Base-by-base conservation (phyloP, 2,888 invertebrate species). In the Carpatolechia fugitivella region DNA sequence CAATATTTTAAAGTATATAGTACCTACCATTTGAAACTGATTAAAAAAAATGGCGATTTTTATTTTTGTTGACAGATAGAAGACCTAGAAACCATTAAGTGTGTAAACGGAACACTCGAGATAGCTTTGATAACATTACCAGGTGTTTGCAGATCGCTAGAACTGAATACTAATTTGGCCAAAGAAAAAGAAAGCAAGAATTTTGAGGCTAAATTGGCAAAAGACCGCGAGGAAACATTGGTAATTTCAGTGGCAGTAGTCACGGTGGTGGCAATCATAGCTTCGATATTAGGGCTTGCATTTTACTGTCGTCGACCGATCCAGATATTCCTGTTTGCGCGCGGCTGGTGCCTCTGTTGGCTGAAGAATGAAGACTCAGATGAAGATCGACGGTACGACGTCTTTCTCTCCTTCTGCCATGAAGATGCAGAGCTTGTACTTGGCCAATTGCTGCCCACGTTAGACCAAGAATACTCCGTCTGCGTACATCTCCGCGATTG, bases 381-480 rank as follows among this genome's bases (percentile, higher is more conserved):
- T 18, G 16, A 16, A 44, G 24, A 44, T 8, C 41, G 65, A 11
- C 38, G 16, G 10, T 96, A 93, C 75, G 96, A 97, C 74, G 95
- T 95, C 0, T 97, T 97, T 74, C 90, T 97, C 52, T 95, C 96
- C 60, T 96, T 93, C 73, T 94, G 95, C 0, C 93, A 95, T 68
- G 91, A 93, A 70, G 96, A 97, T 71, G 93, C 94, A 64, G 91
- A 92, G 1, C 94, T 95, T 66, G 93, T 96, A 0, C 82, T 91
- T 0, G 90, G 93, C 16, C 86, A 92, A 55, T 72, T 97, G 33
- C 88, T 95, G n/a, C 91, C 93, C 0, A 90, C 91, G n/a, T 78
- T 96, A 33, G 95, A 68, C 18, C 13, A 44, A 20, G 41, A 24
- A 5, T 70, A 92, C 0, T 84, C 83, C 68, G 77, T 95, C 1